Evolutionary conservation across 2,888 invertebrate species (phyloP).

Genomic region (Orthonevra nobilis): DNA sequence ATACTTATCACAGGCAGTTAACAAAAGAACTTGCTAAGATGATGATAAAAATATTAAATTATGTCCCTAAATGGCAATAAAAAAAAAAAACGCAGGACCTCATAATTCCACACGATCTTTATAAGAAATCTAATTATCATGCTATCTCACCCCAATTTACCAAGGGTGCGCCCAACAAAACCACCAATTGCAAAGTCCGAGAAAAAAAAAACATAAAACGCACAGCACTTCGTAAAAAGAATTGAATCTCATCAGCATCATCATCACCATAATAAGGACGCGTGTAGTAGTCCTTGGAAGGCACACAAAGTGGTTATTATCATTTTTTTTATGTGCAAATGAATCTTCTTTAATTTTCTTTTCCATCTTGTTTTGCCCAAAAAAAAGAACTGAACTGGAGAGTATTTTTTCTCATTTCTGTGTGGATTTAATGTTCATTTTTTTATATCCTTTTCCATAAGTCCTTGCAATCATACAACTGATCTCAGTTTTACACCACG

Average conservation of each 20-base stretch:
- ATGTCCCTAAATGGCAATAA: slow-evolving; percentile 62
- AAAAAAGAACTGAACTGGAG: not conserved
- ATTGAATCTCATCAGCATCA: slow-evolving; percentile 55
- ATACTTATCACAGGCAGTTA: no score
- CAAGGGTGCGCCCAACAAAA: slow-evolving; percentile 14
- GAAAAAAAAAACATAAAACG: not conserved
- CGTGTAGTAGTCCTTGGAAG: slow-evolving; percentile 34
- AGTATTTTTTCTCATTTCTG: slow-evolving; percentile 19
- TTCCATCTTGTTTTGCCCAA: slow-evolving; percentile 18
- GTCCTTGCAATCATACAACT: slow-evolving; percentile 49
- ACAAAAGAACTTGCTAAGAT: slow-evolving; percentile 3
- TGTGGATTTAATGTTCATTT: slow-evolving; percentile 44
- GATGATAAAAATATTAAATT: slow-evolving; percentile 57
- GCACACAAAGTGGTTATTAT: slow-evolving; percentile 66
- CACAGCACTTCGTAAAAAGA: slow-evolving; percentile 45
- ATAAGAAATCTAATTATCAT: slow-evolving; percentile 54
- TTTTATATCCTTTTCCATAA: slow-evolving; percentile 42
- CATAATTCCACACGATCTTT: slow-evolving; percentile 33
- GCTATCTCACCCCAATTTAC: slow-evolving; percentile 31
- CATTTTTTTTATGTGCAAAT: slow-evolving; percentile 67
- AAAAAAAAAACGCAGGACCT: slow-evolving; percentile 43
- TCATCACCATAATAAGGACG: slow-evolving; percentile 36
- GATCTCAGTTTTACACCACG: slow-evolving; percentile 30
- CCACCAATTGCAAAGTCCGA: slow-evolving; percentile 2
- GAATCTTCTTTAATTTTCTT: slow-evolving; percentile 64